Evolutionary conservation across 2,888 invertebrate species (phyloP).

Genomic region (Rhamphomyia laevipes): DNA sequence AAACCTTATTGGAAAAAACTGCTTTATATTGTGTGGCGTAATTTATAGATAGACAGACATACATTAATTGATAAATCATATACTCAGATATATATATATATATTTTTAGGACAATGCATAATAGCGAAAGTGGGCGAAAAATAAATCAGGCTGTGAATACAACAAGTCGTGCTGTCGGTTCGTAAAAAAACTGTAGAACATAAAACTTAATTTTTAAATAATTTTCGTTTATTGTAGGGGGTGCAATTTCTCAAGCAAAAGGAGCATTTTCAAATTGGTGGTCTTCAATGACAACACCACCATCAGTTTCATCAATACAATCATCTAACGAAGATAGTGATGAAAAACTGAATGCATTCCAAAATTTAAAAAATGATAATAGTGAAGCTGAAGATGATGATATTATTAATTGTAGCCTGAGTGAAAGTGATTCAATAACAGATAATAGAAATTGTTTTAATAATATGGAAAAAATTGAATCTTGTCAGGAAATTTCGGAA

Average conservation of each 20-base stretch:
- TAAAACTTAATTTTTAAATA: not conserved
- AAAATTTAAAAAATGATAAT: slow-evolving; percentile 21
- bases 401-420: not conserved
- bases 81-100: too few relatives aligned
- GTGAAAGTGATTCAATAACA: not conserved
- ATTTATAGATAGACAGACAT: too few relatives aligned
- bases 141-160: slow-evolving; percentile 85
- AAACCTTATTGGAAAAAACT: too few relatives aligned
- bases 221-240: slow-evolving; percentile 42
- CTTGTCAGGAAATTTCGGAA: slow-evolving; percentile 21
- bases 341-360: slow-evolving; percentile 23
- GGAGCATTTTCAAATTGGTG: slow-evolving; percentile 82
- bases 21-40: not conserved
- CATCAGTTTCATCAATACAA: slow-evolving; percentile 6
- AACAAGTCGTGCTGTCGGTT: slow-evolving; percentile 78
- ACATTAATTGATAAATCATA: slow-evolving; percentile 1
- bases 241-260: slow-evolving; percentile 77
- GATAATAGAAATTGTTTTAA: slow-evolving; percentile 5
- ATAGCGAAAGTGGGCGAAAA: slow-evolving; percentile 85
- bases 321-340: slow-evolving; percentile 10
- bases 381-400: slow-evolving; percentile 19
- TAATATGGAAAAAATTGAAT: slow-evolving; percentile 17
- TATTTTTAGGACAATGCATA: slow-evolving; percentile 75
- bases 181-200: not conserved
- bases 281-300: slow-evolving; percentile 41